Evolutionary conservation across 2,888 invertebrate genomes (phyloP).

Genomic region (Drosophila trichaetosa): DNA sequence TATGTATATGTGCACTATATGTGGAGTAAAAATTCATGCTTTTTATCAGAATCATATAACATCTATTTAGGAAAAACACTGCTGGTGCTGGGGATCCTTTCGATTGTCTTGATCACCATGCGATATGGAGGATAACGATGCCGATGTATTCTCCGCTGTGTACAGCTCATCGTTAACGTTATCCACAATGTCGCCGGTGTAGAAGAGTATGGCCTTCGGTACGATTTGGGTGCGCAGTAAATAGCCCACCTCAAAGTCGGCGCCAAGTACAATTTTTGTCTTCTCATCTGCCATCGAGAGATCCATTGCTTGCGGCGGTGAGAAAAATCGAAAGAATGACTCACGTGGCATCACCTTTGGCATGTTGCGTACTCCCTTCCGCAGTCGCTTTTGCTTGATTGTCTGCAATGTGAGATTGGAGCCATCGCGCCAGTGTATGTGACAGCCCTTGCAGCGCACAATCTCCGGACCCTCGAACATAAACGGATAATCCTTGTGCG

Average conservation of each 20-base stretch:
- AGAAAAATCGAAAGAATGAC: constrained; percentile 69
- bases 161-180: constrained; percentile 48
- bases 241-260: constrained; percentile 69
- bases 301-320: constrained; percentile 63
- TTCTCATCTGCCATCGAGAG: constrained; percentile 66
- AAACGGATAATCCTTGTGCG: constrained; percentile 65
- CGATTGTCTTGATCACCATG: constrained; percentile 34
- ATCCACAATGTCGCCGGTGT: constrained; percentile 68
- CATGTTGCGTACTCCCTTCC: constrained; percentile 48
- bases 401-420: constrained; percentile 61
- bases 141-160: constrained; percentile 45
- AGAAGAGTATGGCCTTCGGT: constrained; percentile 69
- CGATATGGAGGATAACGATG: constrained; percentile 51
- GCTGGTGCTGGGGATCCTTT: constrained; percentile 14
- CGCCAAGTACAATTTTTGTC: constrained; percentile 61
- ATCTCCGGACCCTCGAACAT: constrained; percentile 70
- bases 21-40: constrained; percentile 15
- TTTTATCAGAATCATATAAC: neutral
- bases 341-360: constrained; percentile 65
- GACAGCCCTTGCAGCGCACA: constrained; percentile 68
- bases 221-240: constrained; percentile 68
- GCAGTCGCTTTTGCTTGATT: constrained; percentile 44
- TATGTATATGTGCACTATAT: neutral
- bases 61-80: constrained; percentile 20
- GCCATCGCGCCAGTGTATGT: constrained; percentile 68